Percentiles rank a stretch among this genome's conserved stretches.
These are phyloP conservation scores for Clusia tigrina DNA, from an alignment of 2,888 invertebrate genomes.

Conservation along the genomic window DNA sequence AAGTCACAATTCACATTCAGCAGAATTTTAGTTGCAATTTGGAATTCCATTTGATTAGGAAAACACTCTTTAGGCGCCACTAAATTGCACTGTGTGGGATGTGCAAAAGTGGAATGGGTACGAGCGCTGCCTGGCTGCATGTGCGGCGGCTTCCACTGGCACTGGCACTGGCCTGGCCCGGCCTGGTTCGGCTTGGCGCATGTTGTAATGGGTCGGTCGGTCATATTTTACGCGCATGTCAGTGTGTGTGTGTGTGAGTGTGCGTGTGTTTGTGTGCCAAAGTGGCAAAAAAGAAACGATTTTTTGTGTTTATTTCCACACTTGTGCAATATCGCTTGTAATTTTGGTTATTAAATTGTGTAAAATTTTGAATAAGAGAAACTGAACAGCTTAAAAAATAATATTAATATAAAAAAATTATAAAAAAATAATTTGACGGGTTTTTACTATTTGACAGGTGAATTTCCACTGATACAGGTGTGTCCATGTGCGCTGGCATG, in stretches of 20 bases:
- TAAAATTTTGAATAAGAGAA: too few species aligned
- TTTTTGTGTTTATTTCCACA: not conserved
- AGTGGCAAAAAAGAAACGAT: not conserved
- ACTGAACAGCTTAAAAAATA: too few species aligned
- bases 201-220: too few species aligned
- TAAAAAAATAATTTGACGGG: not conserved
- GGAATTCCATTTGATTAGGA: slow-evolving; percentile 33
- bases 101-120: slow-evolving; percentile 26
- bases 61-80: slow-evolving; percentile 36
- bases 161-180: too few species aligned
- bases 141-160: too few species aligned
- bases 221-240: too few species aligned
- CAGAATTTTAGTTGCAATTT: not conserved
- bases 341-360: not conserved
- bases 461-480: too few species aligned
- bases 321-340: not conserved
- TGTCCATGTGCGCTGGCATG: too few species aligned
- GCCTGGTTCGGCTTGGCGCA: too few species aligned
- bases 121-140: not conserved
- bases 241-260: too few species aligned
- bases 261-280: not conserved
- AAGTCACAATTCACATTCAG: slow-evolving; percentile 14
- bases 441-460: too few species aligned
- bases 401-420: not conserved
- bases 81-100: slow-evolving; percentile 34